Evolutionary conservation across 2,113 vertebrate genomes (phyloP).

Genomic region (Chitala chitala): DNA sequence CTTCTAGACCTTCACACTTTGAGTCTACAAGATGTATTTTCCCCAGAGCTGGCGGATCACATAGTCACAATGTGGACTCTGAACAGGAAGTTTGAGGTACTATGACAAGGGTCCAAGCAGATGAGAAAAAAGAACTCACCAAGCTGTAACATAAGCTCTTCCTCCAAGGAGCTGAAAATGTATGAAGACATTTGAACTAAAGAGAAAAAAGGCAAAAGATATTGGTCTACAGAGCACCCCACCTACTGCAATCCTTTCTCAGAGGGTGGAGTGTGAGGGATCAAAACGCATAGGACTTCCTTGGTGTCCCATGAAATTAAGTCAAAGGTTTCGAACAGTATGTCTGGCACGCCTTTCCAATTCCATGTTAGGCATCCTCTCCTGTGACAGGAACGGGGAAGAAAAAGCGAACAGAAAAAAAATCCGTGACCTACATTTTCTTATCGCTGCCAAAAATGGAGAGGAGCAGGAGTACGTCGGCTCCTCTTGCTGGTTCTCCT

Average conservation of each 20-base stretch:
- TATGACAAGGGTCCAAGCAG: no score
- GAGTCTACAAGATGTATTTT: no score
- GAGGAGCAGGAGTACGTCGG: not conserved
- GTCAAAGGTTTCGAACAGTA: not conserved
- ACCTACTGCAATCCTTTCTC: no score
- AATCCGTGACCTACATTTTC: slow-evolving; percentile 14
- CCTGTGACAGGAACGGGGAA: not conserved
- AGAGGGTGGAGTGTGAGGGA: not conserved
- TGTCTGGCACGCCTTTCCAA: not conserved
- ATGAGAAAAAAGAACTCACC: slow-evolving; percentile 41
- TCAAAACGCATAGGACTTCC: not conserved
- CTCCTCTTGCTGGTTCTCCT: slow-evolving; percentile 16
- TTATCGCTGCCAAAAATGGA: slow-evolving; percentile 19
- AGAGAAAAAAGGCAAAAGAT: no score
- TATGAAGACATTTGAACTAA: not conserved
- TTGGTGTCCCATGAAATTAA: not conserved
- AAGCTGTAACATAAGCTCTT: slow-evolving; percentile 29
- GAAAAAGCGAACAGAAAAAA: not conserved
- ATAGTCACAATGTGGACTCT: no score
- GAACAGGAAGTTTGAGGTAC: no score
- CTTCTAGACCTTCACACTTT: not conserved
- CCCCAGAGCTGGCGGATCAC: not conserved
- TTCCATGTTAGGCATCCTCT: not conserved
- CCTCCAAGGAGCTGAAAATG: not conserved
- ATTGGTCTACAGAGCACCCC: no score